A percentile compares a stretch with the other conserved stretches of the same genome.
These are phyloP conservation scores for Amia ocellicauda DNA, from an alignment of 2,113 vertebrate species.

Conservation along the genomic window DNA sequence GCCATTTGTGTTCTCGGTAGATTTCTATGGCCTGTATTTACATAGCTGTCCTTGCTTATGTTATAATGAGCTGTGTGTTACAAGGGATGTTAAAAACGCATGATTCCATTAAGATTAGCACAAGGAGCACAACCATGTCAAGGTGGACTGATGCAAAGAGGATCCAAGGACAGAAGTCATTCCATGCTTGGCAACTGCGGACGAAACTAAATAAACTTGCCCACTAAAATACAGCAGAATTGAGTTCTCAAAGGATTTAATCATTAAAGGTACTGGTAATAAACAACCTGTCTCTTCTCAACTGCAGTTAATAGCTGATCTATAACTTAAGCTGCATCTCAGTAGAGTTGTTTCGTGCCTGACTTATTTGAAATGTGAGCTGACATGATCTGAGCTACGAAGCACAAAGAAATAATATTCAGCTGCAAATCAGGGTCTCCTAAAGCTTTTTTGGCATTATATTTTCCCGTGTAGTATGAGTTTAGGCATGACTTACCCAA, in stretches of 20 bases:
- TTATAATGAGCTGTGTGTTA: neutral
- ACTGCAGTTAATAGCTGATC: constrained; percentile 33
- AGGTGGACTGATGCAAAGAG: too few species aligned
- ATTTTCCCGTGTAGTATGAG: too few species aligned
- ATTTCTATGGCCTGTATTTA: constrained; percentile 31
- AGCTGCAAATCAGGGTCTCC: too few species aligned
- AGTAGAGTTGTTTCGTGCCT: constrained; percentile 1
- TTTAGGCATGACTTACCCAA: too few species aligned
- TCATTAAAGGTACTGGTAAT: constrained; percentile 30
- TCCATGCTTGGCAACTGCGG: constrained; percentile 36
- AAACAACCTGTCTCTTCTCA: constrained; percentile 33
- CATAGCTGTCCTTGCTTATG: neutral
- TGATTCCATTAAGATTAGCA: constrained; percentile 7
- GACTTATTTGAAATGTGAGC: constrained; percentile 34
- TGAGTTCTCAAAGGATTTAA: constrained; percentile 32
- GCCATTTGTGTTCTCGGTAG: constrained; percentile 53
- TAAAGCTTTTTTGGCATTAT: too few species aligned
- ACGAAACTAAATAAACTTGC: constrained; percentile 1
- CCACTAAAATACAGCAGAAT: neutral
- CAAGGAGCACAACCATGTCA: neutral
- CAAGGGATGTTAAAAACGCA: constrained; percentile 9
- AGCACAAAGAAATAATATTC: constrained; percentile 30
- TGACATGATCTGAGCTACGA: constrained; percentile 32
- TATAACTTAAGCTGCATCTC: constrained; percentile 27
- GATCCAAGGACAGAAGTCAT: neutral